Base-by-base conservation (phyloP, 2,888 invertebrate genomes). In the Deilephila elpenor region DNA sequence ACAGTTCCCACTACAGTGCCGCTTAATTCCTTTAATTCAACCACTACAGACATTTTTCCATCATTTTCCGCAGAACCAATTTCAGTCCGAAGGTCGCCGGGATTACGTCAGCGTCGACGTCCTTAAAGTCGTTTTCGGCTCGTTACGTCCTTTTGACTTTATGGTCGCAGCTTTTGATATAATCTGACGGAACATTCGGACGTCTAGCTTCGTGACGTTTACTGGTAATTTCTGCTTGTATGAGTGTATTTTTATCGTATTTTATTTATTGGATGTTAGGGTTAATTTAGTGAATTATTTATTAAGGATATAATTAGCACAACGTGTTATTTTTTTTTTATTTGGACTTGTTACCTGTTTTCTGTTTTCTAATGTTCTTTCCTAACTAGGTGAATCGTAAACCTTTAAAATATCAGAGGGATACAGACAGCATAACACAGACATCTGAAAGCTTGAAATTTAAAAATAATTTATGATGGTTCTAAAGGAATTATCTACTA, bases 111-210 rank as follows among this genome's bases (percentile, higher is more conserved):
- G 67, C 14, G 67, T 44, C 67, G 51, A 67, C 67, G 51, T 67
- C 51, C 67, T 62, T 37, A 51, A 20, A 25, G 51, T 25, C 67
- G 37, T 73, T 67, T 67, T 67, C 72, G 59, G 64, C 37, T 73
- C 72, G 72, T 73, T 67, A 72, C 72, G 25, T 59, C 72, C 72
- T 67, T 73, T 59, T 67, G 64, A 64, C 56, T 62, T 53, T 34
- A 64, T 37, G 51, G 37, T 25, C 7, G 11, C 71, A 59, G 56
- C 59, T 11, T 32, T 56, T 67, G 64, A 59, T 67, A 67, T 59
- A 64, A 67, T 59, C 72, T 56, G 72, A 73, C 64, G 64, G 64
- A 64, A 37, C 67, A 56, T 64, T 37, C 25, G 56, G 59, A 67
- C 67, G 72, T 6, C 67, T 64, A 53, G 34, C 34, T 37, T 56